Percentiles rank a stretch among this genome's conserved stretches.
Conservation (phyloP, 2,797 vertebrate genomes). For the Streptopelia turtur region DNA sequence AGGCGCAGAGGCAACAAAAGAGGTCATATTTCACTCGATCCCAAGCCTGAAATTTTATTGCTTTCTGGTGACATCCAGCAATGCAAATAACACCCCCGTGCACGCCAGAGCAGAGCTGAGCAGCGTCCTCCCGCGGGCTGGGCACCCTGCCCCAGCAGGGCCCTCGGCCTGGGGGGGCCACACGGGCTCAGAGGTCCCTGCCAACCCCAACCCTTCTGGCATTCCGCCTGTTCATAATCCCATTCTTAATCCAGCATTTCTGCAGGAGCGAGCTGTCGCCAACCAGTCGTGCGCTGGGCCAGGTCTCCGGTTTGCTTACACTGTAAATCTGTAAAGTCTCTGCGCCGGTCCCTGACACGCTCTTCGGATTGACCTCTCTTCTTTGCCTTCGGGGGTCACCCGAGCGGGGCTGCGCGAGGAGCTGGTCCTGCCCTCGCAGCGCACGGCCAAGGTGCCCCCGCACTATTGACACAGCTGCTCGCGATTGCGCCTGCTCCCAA, state of each 20-base stretch:
- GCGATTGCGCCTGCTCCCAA: constrained; percentile 35
- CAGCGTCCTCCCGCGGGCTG: neutral
- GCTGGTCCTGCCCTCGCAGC: neutral
- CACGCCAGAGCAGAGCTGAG: neutral
- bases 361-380: neutral
- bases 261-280: neutral
- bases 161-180: neutral
- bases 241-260: neutral
- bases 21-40: constrained; percentile 56
- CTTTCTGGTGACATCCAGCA: constrained; percentile 54
- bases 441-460: constrained; percentile 27
- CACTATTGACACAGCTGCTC: constrained; percentile 62
- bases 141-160: neutral
- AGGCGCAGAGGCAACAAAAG: constrained; percentile 38
- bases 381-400: rapidly evolving
- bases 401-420: neutral
- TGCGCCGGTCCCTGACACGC: rapidly evolving
- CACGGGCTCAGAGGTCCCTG: rapidly evolving
- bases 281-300: neutral
- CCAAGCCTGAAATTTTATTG: constrained; percentile 45
- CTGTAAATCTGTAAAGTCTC: neutral
- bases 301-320: neutral
- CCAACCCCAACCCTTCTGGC: neutral
- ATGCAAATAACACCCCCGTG: neutral
- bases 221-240: neutral